Conservation (phyloP, 2,797 vertebrate genomes). For the Ibycter americanus region DNA sequence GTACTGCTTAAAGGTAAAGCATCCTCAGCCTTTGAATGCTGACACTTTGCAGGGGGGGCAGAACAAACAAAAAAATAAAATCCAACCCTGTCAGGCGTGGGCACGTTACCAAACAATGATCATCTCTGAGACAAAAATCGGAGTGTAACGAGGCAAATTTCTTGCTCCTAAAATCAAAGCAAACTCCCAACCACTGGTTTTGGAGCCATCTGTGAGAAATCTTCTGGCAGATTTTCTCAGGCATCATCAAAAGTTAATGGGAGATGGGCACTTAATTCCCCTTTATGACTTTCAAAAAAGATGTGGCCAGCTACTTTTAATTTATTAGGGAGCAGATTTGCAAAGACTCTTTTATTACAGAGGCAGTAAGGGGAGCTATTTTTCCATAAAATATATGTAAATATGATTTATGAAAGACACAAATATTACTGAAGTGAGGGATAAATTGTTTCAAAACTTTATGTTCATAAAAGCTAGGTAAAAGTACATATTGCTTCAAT, state of each 20-base stretch:
- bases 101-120: neutral
- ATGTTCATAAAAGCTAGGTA: constrained; percentile 2
- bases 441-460: constrained; percentile 39
- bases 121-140: neutral
- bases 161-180: neutral
- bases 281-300: constrained; percentile 30
- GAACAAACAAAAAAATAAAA: neutral
- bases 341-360: constrained; percentile 41
- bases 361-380: constrained; percentile 29
- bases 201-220: neutral
- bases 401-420: constrained; percentile 52
- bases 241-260: constrained; percentile 28
- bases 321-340: constrained; percentile 45
- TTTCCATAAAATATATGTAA: constrained; percentile 60
- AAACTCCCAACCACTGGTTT: neutral
- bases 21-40: neutral
- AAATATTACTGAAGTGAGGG: constrained; percentile 50
- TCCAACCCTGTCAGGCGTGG: neutral
- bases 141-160: neutral
- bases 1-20: neutral
- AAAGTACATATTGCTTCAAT: neutral
- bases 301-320: constrained; percentile 38
- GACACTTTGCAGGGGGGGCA: neutral
- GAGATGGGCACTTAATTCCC: constrained; percentile 31
- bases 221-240: neutral